phyloP scores from a whole-genome alignment of 2,888 invertebrate genomes.

The Serrognathus titanus region DNA sequence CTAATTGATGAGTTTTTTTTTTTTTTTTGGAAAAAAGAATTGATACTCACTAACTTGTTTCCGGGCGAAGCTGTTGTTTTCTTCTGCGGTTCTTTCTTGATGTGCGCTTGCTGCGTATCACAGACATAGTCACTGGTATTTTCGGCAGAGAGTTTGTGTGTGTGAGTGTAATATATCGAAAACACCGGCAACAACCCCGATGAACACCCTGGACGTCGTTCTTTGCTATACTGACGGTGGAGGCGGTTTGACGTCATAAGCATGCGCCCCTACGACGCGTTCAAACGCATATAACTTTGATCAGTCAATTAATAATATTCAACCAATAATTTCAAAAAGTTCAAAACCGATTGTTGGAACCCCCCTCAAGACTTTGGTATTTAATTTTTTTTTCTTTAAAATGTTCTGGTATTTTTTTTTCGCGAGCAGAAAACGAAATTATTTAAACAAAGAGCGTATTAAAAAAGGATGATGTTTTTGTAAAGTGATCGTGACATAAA shows the following conservation, averaged over 20 bases:
- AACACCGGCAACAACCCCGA: conserved; percentile 34
- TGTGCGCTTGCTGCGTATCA: conserved; percentile 29
- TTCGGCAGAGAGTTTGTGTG: conserved; percentile 1
- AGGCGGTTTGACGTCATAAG: conserved; percentile 45
- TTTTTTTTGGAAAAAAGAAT: neutral
- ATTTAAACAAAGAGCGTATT: neutral
- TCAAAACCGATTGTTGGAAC: too few relatives aligned
- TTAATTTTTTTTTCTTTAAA: too few relatives aligned
- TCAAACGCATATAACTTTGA: conserved; percentile 32
- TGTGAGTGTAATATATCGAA: conserved; percentile 21
- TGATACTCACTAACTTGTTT: conserved; percentile 10
- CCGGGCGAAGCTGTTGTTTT: conserved; percentile 7
- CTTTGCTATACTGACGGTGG: conserved; percentile 43
- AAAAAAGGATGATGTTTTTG: neutral
- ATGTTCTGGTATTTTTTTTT: too few relatives aligned
- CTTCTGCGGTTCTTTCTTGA: conserved; percentile 5
- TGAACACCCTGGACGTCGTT: conserved; percentile 39
- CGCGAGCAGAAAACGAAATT: too few relatives aligned
- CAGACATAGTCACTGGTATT: conserved; percentile 35
- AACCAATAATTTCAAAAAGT: conserved; percentile 14
- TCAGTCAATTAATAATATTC: conserved; percentile 28
- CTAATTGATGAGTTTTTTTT: neutral
- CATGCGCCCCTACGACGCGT: conserved; percentile 28
- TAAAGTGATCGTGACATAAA: conserved; percentile 16
- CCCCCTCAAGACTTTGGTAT: too few relatives aligned